Base-by-base conservation (phyloP, 2,113 vertebrate genomes). In the Balaeniceps rex region DNA sequence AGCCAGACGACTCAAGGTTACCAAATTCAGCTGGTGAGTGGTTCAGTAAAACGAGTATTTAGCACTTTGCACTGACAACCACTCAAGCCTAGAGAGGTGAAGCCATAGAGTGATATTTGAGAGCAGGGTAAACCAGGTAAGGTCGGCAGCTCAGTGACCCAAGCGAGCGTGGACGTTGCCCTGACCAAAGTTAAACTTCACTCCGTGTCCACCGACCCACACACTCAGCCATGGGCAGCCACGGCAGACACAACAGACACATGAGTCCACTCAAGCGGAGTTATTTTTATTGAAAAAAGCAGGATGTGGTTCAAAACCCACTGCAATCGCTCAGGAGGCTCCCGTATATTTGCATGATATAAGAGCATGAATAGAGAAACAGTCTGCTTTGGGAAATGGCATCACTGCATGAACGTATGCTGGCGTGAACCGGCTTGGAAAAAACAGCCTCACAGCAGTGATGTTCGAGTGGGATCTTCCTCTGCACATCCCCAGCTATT, bases 81-180 rank as follows among this genome's bases (percentile, higher is more conserved):
- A 9, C 34, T 58, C 29, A 25, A 13, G 28, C 29, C 12, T 61
- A n/a, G 33, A 26, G 23, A 52, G 26, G 23, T 0, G 2, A 63
- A 63, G 12, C 33, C 54, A 4, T 6, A 40, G 54, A 28, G 10
- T 26, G 36, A 9, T 54, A 19, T 28, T 14, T 82, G 65, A 83
- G 31, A 75, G 36, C 33, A 54, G 25, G 10, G 52, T 58, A 12
- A 58, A 75, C 34, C 8, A 66, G 66, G 33, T 36, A 54, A 92
- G 28, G 31, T 3, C 34, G 23, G 38, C 21, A 21, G 31, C 36
- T 34, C 28, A 68, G 64, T 33, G 71, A 66, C 42, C 25, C 38
- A 23, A 52, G 25, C 0, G 6, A 68, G 42, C 0, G 0, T 31
- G 60, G 55, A 66, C 2, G 1, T 34, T 11, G 11, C 19, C 29